phyloP scores from a whole-genome alignment of 2,888 invertebrate genomes.

The Trachelus iudaicus region DNA sequence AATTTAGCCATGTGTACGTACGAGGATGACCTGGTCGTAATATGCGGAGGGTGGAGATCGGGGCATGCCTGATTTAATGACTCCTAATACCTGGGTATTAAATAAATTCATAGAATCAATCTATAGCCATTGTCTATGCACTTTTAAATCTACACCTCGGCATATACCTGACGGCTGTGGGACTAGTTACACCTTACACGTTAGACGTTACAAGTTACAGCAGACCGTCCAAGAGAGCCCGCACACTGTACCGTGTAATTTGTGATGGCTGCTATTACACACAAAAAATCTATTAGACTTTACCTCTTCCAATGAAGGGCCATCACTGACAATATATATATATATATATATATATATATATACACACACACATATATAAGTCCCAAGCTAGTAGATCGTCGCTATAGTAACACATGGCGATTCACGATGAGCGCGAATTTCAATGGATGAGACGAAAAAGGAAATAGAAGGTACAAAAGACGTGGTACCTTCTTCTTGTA shows the following conservation, averaged over 20 bases:
- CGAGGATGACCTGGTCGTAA: not conserved
- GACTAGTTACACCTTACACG: not conserved
- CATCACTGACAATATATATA: not conserved
- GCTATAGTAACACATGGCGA: not conserved
- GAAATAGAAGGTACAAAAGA: not conserved
- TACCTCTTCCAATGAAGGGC: not conserved
- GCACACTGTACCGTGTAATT: slow-evolving; percentile 45
- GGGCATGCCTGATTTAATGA: slow-evolving; percentile 43
- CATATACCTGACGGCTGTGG: not conserved
- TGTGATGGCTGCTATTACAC: slow-evolving; percentile 42
- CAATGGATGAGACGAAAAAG: not conserved
- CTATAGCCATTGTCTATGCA: slow-evolving; percentile 46
- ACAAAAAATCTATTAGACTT: slow-evolving; percentile 44
- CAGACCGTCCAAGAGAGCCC: slow-evolving; percentile 22
- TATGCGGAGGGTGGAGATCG: slow-evolving; percentile 7
- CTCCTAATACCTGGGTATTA: slow-evolving; percentile 46
- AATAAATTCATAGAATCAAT: slow-evolving; percentile 53
- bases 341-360: too few species aligned
- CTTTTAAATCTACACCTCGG: slow-evolving; percentile 29
- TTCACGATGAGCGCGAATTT: not conserved
- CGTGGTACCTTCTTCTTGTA: not conserved
- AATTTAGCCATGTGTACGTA: not conserved
- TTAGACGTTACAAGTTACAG: slow-evolving; percentile 5
- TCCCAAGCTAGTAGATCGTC: not conserved
- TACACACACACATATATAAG: not conserved